Base-by-base conservation (phyloP, 2,113 vertebrate species). In the Anguilla rostrata region DNA sequence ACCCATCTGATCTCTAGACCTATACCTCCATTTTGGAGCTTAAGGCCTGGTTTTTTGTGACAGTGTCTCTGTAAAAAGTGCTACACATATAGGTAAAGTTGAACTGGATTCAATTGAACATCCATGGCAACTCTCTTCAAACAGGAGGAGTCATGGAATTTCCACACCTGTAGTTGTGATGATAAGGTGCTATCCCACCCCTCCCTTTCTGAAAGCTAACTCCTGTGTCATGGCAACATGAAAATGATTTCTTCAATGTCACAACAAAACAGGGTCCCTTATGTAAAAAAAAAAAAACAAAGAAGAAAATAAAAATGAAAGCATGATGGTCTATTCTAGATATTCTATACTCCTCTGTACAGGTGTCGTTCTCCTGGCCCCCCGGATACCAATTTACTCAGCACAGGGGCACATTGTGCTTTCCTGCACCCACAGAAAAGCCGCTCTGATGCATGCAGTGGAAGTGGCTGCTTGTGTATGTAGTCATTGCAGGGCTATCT, bases 401-500 rank as follows among this genome's bases (percentile, higher is more conserved):
- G 5, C 78, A 41, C 78, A 80, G 15, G 39, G 20, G 16, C 39
- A 14, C 78, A 22, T 20, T 41, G 41, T 80, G 78, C n/a, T 12
- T 75, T 26, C 11, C 20, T 75, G 71, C 2, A 12, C 71, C 71
- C 34, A 75, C 71, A 75, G 71, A 75, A 75, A 22, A n/a, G 71
- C 26, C 26, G 0, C 29, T 75, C 71, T 75, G n/a, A 14, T 63
- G 57, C 71, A 84, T 18, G 39, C 41, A 26, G 40, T 39, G 39
- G 57, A 40, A 40, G 91, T 91, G 92, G 91, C 87, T 93, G 89
- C 89, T 91, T 92, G 93, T 94, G 94, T 92, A 95, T 96, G 92
- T 94, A 92, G 94, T 94, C 94, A 95, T 94, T 91, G 90, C 92
- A 90, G 94, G 93, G 91, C 91, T 90, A 92, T 95, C 95, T 94